Evolutionary conservation across 2,113 vertebrate species (phyloP).

Genomic region (Dolichallabes microphthalmus): DNA sequence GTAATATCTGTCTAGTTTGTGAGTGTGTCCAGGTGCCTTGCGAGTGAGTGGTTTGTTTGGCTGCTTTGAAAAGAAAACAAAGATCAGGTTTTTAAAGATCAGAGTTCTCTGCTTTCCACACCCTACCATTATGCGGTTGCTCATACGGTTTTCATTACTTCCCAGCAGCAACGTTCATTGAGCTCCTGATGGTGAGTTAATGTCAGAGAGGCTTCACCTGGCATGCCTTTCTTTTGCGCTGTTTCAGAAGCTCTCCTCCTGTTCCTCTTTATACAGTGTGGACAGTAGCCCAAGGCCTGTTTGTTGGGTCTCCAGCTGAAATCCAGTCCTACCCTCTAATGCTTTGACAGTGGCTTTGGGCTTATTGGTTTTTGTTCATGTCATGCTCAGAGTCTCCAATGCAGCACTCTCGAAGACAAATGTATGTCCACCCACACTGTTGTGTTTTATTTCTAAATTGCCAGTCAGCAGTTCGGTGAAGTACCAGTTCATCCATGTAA

Average conservation of each 20-base stretch:
- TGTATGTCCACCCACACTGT: conserved; percentile 13
- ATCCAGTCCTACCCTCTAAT: conserved; percentile 40
- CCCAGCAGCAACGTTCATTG: conserved; percentile 65
- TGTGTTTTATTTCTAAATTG: conserved; percentile 37
- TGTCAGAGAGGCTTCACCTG: conserved; percentile 42
- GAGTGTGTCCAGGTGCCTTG: conserved; percentile 31
- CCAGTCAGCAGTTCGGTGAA: conserved; percentile 25
- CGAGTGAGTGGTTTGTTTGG: conserved; percentile 28
- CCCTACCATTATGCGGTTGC: conserved; percentile 59
- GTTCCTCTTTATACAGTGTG: conserved; percentile 42
- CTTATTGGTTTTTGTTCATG: conserved; percentile 38
- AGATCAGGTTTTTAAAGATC: conserved; percentile 62
- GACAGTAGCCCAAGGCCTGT: conserved; percentile 49
- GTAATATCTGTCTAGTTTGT: conserved; percentile 5
- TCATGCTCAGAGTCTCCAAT: background rate
- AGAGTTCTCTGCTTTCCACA: conserved; percentile 64
- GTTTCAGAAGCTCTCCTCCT: conserved; percentile 24
- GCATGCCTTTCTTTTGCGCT: conserved; percentile 31
- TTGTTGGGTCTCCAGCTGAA: conserved; percentile 47
- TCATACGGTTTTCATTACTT: conserved; percentile 62
- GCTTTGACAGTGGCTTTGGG: conserved; percentile 41
- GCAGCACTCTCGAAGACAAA: conserved; percentile 9
- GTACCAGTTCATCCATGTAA: conserved; percentile 38
- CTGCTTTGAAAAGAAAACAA: conserved; percentile 50
- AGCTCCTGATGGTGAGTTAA: conserved; percentile 44